Evolutionary conservation across 2,888 invertebrate genomes (phyloP).

Genomic region (Lycocerus yunnanus): DNA sequence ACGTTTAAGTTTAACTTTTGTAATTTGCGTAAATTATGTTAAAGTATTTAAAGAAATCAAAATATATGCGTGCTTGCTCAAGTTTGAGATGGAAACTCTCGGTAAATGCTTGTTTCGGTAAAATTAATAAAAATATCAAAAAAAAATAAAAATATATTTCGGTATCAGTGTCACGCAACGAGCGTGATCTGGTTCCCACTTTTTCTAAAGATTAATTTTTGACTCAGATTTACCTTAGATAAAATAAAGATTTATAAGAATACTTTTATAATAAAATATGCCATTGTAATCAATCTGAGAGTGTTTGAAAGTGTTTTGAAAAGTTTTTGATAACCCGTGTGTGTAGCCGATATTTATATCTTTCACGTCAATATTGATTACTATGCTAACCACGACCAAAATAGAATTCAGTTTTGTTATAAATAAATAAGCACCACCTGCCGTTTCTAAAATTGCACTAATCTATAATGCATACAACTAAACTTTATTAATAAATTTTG

Average conservation of each 20-base stretch:
- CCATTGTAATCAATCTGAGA: conserved; percentile 3
- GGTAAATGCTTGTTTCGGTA: not conserved
- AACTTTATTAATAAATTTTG: conserved; percentile 27
- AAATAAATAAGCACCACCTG: conserved; percentile 33
- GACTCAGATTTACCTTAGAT: not conserved
- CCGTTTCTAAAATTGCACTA: conserved; percentile 25
- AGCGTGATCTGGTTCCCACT: not conserved
- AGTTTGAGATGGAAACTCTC: not conserved
- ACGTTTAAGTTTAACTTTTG: too few species aligned
- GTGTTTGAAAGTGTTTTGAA: conserved; percentile 5
- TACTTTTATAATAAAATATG: not conserved
- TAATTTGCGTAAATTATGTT: too few species aligned
- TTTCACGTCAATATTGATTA: conserved; percentile 31
- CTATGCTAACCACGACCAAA: conserved; percentile 31
- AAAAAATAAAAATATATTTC: not conserved
- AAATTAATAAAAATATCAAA: not conserved
- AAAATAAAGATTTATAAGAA: not conserved
- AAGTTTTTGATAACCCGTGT: conserved; percentile 19
- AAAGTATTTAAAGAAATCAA: not conserved
- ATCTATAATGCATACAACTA: conserved; percentile 27
- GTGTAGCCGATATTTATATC: conserved; percentile 29
- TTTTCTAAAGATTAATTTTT: not conserved
- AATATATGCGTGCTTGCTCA: not conserved
- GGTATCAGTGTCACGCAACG: not conserved
- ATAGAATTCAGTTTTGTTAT: conserved; percentile 29